These are phyloP conservation scores for Tenthredo notha DNA, from an alignment of 2,888 invertebrate species.

Conservation along the genomic window DNA sequence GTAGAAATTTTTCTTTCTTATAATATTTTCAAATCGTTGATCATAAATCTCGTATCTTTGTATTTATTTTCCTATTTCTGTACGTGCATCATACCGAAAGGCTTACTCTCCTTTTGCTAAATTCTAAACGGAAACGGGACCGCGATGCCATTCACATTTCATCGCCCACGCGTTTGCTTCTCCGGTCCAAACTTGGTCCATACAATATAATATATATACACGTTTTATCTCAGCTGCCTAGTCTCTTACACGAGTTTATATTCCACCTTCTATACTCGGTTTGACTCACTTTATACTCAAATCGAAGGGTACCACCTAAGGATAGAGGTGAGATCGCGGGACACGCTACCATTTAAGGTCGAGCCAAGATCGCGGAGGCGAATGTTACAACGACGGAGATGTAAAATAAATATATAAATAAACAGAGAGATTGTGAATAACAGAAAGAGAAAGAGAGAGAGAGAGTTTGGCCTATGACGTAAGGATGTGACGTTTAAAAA, in stretches of 20 bases:
- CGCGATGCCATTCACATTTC: slow-evolving; percentile 13
- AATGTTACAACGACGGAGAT: background rate
- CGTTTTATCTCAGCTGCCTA: background rate
- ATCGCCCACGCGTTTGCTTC: slow-evolving; percentile 23
- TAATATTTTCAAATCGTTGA: background rate
- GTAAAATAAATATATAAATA: background rate
- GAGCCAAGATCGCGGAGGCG: slow-evolving; percentile 55
- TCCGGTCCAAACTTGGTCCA: slow-evolving; percentile 42
- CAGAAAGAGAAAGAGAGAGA: background rate
- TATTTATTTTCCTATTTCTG: no score
- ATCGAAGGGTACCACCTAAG: slow-evolving; percentile 37
- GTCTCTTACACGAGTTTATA: background rate
- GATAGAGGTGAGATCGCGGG: slow-evolving; percentile 42
- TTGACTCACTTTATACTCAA: slow-evolving; percentile 37
- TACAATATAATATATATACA: background rate
- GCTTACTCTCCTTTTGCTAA: background rate
- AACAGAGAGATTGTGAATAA: background rate
- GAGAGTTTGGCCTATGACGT: background rate
- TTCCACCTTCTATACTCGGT: slow-evolving; percentile 1
- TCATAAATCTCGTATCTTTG: background rate
- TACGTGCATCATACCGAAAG: background rate
- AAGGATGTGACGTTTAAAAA: background rate
- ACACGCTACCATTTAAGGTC: slow-evolving; percentile 68
- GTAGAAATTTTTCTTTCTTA: no score
- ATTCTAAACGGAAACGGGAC: background rate